These are phyloP conservation scores for Metopolophium dirhodum DNA, from an alignment of 1,140 invertebrate species.

Conservation along the genomic window DNA sequence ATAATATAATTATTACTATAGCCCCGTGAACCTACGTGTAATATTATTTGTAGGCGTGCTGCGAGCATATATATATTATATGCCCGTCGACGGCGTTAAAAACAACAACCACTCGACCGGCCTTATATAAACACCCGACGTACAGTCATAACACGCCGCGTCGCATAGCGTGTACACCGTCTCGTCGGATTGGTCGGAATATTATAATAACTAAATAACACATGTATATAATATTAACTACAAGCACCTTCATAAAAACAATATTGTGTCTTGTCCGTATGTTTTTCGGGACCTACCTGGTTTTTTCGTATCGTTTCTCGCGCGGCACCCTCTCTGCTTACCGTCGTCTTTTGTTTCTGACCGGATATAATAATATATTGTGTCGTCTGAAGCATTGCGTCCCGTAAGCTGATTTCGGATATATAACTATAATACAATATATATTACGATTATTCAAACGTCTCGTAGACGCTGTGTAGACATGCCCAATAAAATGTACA, in stretches of 20 bases:
- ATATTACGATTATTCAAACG: too few species aligned
- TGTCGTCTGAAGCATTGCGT: too few species aligned
- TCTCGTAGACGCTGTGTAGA: too few species aligned
- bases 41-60: background rate
- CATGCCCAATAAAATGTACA: too few species aligned
- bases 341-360: background rate
- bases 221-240: background rate
- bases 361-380: background rate
- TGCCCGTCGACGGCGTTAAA: background rate
- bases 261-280: background rate
- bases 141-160: background rate
- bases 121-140: background rate
- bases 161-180: too few species aligned
- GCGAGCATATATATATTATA: background rate
- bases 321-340: too few species aligned
- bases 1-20: background rate
- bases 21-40: background rate
- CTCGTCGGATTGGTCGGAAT: background rate
- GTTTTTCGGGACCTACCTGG: background rate
- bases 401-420: too few species aligned
- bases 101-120: background rate
- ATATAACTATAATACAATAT: too few species aligned
- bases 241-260: too few species aligned
- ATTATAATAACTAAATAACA: too few species aligned
- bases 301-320: background rate